Conservation (phyloP, 2,797 vertebrate genomes). For the Danio aesculapii region DNA sequence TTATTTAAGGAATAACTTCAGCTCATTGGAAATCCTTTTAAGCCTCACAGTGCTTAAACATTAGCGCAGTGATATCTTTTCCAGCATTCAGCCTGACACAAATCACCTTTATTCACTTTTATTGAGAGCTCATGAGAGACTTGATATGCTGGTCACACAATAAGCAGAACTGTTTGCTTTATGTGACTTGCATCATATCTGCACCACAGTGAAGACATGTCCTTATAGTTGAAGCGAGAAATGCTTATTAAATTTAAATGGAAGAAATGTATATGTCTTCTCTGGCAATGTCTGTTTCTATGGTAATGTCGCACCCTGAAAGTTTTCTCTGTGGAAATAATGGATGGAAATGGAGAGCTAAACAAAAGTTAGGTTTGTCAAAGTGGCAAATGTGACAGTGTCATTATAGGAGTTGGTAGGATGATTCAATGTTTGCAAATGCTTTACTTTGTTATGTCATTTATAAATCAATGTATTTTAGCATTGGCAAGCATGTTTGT, state of each 20-base stretch:
- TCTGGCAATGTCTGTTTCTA: slow-evolving; percentile 76
- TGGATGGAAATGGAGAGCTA: slow-evolving; percentile 52
- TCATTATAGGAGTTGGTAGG: background rate
- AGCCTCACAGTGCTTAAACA: slow-evolving; percentile 26
- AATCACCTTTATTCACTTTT: slow-evolving; percentile 22
- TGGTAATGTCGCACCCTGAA: slow-evolving; percentile 69
- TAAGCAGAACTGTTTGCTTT: slow-evolving; percentile 24
- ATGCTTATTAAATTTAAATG: slow-evolving; percentile 66
- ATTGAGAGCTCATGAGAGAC: slow-evolving; percentile 15
- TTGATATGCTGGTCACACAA: slow-evolving; percentile 8
- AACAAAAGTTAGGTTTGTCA: background rate
- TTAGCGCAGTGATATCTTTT: slow-evolving; percentile 1
- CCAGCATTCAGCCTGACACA: slow-evolving; percentile 3
- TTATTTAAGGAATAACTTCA: background rate
- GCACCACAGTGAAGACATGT: slow-evolving; percentile 43
- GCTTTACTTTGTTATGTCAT: background rate
- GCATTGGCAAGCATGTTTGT: background rate
- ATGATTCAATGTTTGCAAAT: background rate
- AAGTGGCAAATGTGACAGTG: background rate
- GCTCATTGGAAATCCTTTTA: background rate
- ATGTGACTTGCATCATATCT: slow-evolving; percentile 37
- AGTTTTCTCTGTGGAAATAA: slow-evolving; percentile 50
- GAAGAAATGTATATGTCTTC: slow-evolving; percentile 29
- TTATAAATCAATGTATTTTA: background rate
- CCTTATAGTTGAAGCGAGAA: slow-evolving; percentile 58